Percentiles rank a stretch among this genome's conserved stretches.
Conservation (phyloP, 2,797 vertebrate species). For the Paramormyrops hopkinsi region DNA sequence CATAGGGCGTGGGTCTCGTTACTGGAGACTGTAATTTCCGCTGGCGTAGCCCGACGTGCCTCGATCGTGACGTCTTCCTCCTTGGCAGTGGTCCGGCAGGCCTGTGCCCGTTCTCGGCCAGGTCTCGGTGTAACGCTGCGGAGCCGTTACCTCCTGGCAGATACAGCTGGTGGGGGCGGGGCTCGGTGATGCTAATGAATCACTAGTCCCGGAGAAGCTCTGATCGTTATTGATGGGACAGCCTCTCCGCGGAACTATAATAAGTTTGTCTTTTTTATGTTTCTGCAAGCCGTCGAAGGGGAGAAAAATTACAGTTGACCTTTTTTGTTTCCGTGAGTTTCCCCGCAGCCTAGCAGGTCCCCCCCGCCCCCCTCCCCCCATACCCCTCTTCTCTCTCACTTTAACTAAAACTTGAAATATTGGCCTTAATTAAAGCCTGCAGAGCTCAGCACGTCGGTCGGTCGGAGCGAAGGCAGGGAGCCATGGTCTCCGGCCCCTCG, state of each 20-base stretch:
- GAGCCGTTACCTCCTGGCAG: neutral
- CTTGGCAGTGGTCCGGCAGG: neutral
- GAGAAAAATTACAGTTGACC: slow-evolving; percentile 64
- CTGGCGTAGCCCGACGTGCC: neutral
- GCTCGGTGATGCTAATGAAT: slow-evolving; percentile 32
- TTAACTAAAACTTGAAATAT: slow-evolving; percentile 74
- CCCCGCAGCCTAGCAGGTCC: neutral
- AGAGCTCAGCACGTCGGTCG: slow-evolving; percentile 66
- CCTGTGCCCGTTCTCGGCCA: neutral
- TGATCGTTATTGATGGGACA: slow-evolving; percentile 46
- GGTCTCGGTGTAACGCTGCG: neutral
- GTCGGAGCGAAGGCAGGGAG: slow-evolving; percentile 64
- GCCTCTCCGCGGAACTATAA: slow-evolving; percentile 43
- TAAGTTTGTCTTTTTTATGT: slow-evolving; percentile 46
- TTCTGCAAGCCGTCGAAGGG: slow-evolving; percentile 33
- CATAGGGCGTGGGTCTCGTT: neutral
- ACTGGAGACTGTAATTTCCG: neutral
- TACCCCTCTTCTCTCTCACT: slow-evolving; percentile 50
- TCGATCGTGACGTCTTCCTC: neutral
- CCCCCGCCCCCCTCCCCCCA: too few species aligned
- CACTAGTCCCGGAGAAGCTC: slow-evolving; percentile 35
- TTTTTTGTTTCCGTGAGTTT: slow-evolving; percentile 52
- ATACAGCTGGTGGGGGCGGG: neutral
- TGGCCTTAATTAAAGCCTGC: slow-evolving; percentile 79
- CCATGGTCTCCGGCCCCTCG: slow-evolving; percentile 58